Evolutionary conservation across 2,888 invertebrate species (phyloP).

Genomic region (Orthosia cruda): DNA sequence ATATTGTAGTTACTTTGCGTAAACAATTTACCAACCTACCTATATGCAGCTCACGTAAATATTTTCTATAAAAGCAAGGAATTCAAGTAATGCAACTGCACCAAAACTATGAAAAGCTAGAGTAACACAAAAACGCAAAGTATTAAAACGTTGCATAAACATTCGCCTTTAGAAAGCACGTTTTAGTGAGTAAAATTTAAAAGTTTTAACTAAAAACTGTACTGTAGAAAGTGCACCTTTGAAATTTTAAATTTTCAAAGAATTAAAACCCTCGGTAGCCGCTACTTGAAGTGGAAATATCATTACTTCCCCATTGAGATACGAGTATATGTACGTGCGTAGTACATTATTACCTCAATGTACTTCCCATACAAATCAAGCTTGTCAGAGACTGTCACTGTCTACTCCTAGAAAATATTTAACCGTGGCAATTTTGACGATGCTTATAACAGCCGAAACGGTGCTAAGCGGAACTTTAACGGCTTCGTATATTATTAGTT

Average conservation of each 20-base stretch:
- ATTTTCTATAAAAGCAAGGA: slow-evolving; percentile 25
- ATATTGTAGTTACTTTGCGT: slow-evolving; percentile 5
- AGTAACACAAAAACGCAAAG: slow-evolving; percentile 38
- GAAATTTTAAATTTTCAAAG: slow-evolving; percentile 36
- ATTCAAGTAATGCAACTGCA: slow-evolving; percentile 29
- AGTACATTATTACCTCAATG: too few relatives aligned
- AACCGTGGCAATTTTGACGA: not conserved
- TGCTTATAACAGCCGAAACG: not conserved
- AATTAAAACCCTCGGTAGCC: slow-evolving; percentile 3
- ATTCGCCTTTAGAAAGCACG: slow-evolving; percentile 35
- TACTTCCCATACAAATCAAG: not conserved
- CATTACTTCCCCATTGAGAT: not conserved
- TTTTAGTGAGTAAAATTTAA: slow-evolving; percentile 37
- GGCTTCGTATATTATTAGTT: too few relatives aligned
- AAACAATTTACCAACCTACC: not conserved
- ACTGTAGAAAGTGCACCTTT: slow-evolving; percentile 18
- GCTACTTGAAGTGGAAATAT: not conserved
- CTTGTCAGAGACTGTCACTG: not conserved
- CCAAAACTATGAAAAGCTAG: slow-evolving; percentile 35
- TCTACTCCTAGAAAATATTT: not conserved
- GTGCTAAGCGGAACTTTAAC: too few relatives aligned
- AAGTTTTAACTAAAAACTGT: slow-evolving; percentile 50
- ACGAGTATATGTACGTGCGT: too few relatives aligned
- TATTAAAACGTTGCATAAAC: slow-evolving; percentile 58
- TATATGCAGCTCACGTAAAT: not conserved